phyloP scores from a whole-genome alignment of 2,797 vertebrate genomes.

The Perodicticus potto region DNA sequence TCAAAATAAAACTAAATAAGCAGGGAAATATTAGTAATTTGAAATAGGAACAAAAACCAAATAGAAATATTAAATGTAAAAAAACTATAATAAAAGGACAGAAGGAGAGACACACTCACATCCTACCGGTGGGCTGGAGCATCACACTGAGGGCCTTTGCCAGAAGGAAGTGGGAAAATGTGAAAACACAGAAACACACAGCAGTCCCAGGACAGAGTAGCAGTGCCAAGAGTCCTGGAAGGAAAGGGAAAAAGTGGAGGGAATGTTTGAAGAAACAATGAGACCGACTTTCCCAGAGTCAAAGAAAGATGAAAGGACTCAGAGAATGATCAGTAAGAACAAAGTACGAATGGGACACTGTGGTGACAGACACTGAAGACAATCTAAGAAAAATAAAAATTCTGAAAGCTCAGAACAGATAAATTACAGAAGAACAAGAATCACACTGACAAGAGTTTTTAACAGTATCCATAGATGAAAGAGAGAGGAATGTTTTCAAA shows the following conservation, averaged over 20 bases:
- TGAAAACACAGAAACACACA: background rate
- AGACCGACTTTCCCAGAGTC: background rate
- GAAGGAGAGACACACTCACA: background rate
- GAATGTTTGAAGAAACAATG: background rate
- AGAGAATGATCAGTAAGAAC: background rate
- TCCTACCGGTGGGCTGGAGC: background rate
- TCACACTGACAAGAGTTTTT: background rate
- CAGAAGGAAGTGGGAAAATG: background rate
- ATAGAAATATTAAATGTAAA: background rate
- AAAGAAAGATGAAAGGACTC: background rate
- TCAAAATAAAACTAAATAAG: background rate
- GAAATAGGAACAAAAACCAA: background rate
- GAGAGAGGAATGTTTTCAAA: background rate
- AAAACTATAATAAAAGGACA: background rate
- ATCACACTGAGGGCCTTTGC: background rate
- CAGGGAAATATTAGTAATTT: background rate
- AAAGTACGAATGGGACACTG: background rate
- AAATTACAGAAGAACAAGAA: background rate
- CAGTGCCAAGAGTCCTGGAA: background rate
- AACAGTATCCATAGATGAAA: background rate
- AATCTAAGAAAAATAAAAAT: background rate
- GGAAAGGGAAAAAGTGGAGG: background rate
- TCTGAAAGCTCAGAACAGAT: background rate
- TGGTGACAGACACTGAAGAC: background rate
- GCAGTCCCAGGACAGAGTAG: background rate